phyloP scores from a whole-genome alignment of 2,113 vertebrate species.

The Hemichromis elongatus region DNA sequence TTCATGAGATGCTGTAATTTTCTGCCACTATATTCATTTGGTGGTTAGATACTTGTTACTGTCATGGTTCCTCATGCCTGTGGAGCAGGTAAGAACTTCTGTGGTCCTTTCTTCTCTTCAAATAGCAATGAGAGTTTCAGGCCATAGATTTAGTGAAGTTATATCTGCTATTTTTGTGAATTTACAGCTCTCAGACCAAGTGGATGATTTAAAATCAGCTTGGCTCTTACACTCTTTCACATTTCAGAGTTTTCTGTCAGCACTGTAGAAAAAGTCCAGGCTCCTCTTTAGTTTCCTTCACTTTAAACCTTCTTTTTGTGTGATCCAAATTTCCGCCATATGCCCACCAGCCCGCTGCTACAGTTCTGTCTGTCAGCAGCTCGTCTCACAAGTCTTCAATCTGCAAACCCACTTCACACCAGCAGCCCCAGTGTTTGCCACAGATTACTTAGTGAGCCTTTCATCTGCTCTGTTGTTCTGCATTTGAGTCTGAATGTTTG shows the following conservation, averaged over 20 bases:
- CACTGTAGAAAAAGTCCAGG: neutral
- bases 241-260: neutral
- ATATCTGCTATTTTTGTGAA: neutral
- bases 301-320: neutral
- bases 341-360: neutral
- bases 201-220: fast-evolving
- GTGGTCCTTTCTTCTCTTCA: neutral
- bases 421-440: neutral
- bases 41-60: neutral
- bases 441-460: neutral
- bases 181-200: neutral
- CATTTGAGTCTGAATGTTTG: neutral
- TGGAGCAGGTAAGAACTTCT: neutral
- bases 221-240: neutral
- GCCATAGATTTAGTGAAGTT: neutral
- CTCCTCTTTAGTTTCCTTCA: neutral
- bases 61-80: neutral
- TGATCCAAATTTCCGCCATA: neutral
- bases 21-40: neutral
- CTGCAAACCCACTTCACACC: neutral
- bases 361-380: neutral
- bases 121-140: neutral
- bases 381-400: neutral
- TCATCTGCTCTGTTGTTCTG: neutral
- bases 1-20: neutral